Evolutionary conservation across 2,113 vertebrate species (phyloP), one percentile per base, ranked within the genome.

Genomic region (Nothocercus julius): DNA sequence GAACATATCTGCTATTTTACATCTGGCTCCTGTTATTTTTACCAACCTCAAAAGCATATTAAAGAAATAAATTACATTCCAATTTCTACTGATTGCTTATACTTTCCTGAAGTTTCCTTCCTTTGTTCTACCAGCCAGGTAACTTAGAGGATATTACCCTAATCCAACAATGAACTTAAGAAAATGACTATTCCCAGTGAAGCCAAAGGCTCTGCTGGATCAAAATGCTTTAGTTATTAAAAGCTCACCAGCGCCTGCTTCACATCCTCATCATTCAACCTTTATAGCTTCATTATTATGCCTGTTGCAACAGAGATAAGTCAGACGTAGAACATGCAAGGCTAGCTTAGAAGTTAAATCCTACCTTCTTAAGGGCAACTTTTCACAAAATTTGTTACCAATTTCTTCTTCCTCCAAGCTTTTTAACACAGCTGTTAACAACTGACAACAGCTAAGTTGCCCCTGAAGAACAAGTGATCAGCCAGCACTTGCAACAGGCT

Each of bases 11-110:
- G 80, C 85, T 82, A 36, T 64, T 84, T 90, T 87, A 94, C 90
- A 96, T 83, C 90, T 94, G 82, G 88, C 90, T 95, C 85, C 83
- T 93, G 74, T 89, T 96, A 95, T 86, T 94, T 88, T 92, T 89
- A 92, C 93, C 80, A 90, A 93, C 92, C 80, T 93, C 66, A 84
- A 53, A 75, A 90, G 73, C 38, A 76, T 90, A 85, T 42, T 32
- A 11, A 27, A 64, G 12, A 28, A 49, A 79, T 53, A 64, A 32
- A 49, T 49, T 45, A 72, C 58, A 30, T 3, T 36, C 34, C 0
- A 4, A n/a, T 88, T 91, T 91, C 82, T 79, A 66, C 74, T 83
- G 83, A 91, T 72, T 22, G 30, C 78, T 93, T 90, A 47, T 42
- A 67, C 63, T 93, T 93, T 27, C 32, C 79, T 63, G 2, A 80